Evolutionary conservation across 2,888 invertebrate species (phyloP), one percentile per base, ranked within the genome.

Genomic region (Pollenia griseotomentosa): DNA sequence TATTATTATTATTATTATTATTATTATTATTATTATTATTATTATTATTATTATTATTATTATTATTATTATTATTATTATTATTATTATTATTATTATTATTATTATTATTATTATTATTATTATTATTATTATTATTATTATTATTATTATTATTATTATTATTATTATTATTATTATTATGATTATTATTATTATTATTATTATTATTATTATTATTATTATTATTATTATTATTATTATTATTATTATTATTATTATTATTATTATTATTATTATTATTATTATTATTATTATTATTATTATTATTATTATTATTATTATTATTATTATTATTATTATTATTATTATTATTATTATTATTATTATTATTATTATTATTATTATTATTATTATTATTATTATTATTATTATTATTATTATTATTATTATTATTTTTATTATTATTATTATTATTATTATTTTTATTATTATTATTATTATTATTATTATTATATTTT

Each of bases 201-300:
- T 2, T n/a, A 5, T 51, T 51, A 14, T n/a, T 51, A 51, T 51
- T 5, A 51, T n/a, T n/a, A 51, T 51, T 51, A 51, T n/a, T 51
- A 3, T 51, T 51, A 51, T n/a, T n/a, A 5, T 51, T 51, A 51
- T n/a, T 51, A 51, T 51, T 51, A 51, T n/a, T n/a, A 51, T 5
- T 51, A 51, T n/a, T 51, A 51, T 51, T 14, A 51, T n/a, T n/a
- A 51, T 51, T 51, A 1, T n/a, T 51, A 51, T 51, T 51, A 51
- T n/a, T n/a, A 51, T 51, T 51, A 51, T 51, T 51, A 51, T 51
- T 51, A 51, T 51, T 51, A 3, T 51, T 51, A 51, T n/a, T 51
- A 5, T 51, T 14, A 51, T 53, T 53, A 51, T 2, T 51, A 51
- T 51, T 51, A n/a, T 2, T n/a, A 51, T 51, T 51, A 51, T 51